These are phyloP conservation scores for Natrix natrix DNA, from an alignment of 2,797 vertebrate species.

Conservation along the genomic window DNA sequence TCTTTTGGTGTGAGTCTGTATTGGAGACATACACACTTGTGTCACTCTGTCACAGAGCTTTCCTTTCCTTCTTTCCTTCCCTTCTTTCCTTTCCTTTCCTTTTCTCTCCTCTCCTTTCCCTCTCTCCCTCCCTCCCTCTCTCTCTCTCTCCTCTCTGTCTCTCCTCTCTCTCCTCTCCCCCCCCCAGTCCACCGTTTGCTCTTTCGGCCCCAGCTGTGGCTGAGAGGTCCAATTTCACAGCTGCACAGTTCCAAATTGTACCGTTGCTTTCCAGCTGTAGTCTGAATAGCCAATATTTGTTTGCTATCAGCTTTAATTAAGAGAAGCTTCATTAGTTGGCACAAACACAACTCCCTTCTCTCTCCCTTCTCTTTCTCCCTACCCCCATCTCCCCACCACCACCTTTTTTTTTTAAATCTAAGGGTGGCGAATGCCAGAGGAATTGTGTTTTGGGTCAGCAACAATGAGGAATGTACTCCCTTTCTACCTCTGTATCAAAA, in stretches of 20 bases:
- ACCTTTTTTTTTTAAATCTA: neutral
- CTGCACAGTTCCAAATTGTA: constrained; percentile 64
- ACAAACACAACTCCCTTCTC: constrained; percentile 30
- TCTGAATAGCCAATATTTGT: constrained; percentile 49
- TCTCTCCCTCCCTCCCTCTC: no score
- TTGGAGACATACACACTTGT: accelerated
- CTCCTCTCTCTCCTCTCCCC: neutral
- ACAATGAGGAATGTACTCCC: neutral
- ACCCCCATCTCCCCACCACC: neutral
- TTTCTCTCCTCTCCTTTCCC: no score
- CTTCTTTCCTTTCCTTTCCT: no score
- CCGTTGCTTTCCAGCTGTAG: constrained; percentile 60
- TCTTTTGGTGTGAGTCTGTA: neutral
- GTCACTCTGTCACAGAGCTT: neutral
- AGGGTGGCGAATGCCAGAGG: neutral
- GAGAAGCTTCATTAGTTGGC: constrained; percentile 58
- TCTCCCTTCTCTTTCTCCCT: constrained; percentile 28
- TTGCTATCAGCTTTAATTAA: constrained; percentile 71
- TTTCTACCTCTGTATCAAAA: neutral
- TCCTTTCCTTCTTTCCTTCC: no score
- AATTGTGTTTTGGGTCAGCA: neutral
- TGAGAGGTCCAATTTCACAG: constrained; percentile 68
- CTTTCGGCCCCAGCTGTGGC: constrained; percentile 66
- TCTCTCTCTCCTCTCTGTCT: no score
- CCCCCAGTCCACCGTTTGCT: constrained; percentile 20